phyloP scores from a whole-genome alignment of 1,140 invertebrate genomes.

The Drosophila triauraria region DNA sequence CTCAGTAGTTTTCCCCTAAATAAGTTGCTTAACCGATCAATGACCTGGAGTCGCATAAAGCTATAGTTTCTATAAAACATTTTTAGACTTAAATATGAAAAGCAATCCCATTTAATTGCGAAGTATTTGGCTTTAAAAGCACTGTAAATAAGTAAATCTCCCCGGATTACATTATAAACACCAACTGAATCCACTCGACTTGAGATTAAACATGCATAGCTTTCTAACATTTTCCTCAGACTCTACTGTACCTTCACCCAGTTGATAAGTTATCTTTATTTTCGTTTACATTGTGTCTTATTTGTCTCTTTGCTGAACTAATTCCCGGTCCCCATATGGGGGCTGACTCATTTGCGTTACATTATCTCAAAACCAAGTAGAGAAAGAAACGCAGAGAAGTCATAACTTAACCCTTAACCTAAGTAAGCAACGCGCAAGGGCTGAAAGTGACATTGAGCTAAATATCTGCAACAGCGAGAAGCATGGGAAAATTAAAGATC shows the following conservation, averaged over 20 bases:
- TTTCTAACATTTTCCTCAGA: not conserved
- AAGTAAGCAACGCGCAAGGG: conserved; percentile 2
- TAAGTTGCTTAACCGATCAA: not conserved
- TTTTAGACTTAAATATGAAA: not conserved
- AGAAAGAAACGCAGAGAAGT: not conserved
- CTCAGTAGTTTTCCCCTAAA: not conserved
- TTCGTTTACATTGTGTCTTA: not conserved
- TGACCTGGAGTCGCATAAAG: not conserved
- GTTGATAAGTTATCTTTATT: conserved; percentile 13
- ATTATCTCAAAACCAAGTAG: conserved; percentile 1
- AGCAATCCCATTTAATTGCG: not conserved
- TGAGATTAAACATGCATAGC: not conserved
- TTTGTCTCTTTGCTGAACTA: not conserved
- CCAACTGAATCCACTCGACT: not conserved
- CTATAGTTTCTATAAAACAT: not conserved
- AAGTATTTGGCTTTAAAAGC: not conserved
- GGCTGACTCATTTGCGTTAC: conserved; percentile 3
- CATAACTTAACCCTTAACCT: conserved; percentile 18
- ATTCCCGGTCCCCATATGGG: not conserved
- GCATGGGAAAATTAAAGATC: conserved; percentile 31
- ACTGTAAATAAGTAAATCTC: not conserved
- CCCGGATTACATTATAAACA: not conserved
- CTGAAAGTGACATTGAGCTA: conserved; percentile 59
- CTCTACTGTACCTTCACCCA: not conserved
- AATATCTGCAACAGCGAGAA: conserved; percentile 28